Percentiles rank a stretch among this genome's conserved stretches.
These are phyloP conservation scores for Apogon talboti DNA, from an alignment of 2,797 vertebrate genomes.

Conservation along the genomic window DNA sequence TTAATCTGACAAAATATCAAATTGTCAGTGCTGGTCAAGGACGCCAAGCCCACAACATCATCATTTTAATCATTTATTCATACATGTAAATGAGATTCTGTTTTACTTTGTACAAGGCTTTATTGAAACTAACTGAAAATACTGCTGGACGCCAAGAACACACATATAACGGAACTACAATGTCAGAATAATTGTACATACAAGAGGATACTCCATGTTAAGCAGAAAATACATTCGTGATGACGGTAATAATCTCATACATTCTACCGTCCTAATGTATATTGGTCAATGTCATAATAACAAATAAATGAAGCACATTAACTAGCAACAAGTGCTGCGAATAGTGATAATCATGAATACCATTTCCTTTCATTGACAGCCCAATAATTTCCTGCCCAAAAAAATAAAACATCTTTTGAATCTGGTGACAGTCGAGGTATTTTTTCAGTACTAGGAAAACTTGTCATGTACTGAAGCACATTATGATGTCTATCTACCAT, in stretches of 20 bases:
- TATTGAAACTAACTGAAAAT: conserved; percentile 12
- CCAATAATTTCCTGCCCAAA: conserved; percentile 1
- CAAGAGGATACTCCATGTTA: conserved; percentile 11
- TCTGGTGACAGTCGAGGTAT: background rate
- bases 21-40: background rate
- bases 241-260: too few relatives aligned
- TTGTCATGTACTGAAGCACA: background rate
- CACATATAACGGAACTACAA: conserved; percentile 21
- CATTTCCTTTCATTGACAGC: background rate
- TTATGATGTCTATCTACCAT: background rate
- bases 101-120: conserved; percentile 14
- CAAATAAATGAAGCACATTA: background rate
- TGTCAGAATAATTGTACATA: background rate
- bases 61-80: background rate
- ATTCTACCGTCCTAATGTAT: conserved; percentile 1
- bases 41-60: background rate
- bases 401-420: background rate
- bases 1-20: conserved; percentile 10
- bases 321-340: background rate
- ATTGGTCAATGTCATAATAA: background rate
- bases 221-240: conserved; percentile 9
- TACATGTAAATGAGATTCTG: background rate
- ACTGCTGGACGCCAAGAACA: conserved; percentile 9
- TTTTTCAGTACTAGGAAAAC: background rate
- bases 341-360: background rate